A percentile compares a stretch with the other conserved stretches of the same genome.
These are phyloP conservation scores for Deilephila porcellus DNA, from an alignment of 2,888 invertebrate species.

Conservation along the genomic window DNA sequence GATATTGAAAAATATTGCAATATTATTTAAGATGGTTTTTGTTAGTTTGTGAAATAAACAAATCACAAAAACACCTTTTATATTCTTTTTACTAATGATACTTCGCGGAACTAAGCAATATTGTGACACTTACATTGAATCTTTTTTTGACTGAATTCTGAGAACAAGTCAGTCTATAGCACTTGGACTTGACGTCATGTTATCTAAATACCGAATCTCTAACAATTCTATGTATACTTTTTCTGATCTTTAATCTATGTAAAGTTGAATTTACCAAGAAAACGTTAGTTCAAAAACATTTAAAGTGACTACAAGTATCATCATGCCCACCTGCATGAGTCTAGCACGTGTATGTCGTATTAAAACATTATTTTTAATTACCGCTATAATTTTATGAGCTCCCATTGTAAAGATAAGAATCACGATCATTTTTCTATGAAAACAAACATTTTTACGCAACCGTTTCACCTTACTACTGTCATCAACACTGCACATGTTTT, in stretches of 20 bases:
- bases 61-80: too few relatives aligned
- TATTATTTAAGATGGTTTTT: too few relatives aligned
- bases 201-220: too few relatives aligned
- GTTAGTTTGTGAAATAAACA: too few relatives aligned
- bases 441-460: constrained; percentile 1
- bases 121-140: too few relatives aligned
- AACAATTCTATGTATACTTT: too few relatives aligned
- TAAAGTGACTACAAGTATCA: background rate
- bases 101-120: too few relatives aligned
- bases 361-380: constrained; percentile 19
- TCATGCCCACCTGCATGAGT: background rate
- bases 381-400: constrained; percentile 2
- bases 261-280: background rate
- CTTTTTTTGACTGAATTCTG: too few relatives aligned
- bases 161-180: too few relatives aligned
- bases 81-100: too few relatives aligned
- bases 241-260: too few relatives aligned
- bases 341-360: constrained; percentile 10
- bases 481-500: background rate
- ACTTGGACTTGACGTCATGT: too few relatives aligned
- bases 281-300: background rate
- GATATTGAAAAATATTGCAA: background rate
- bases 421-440: constrained; percentile 21
- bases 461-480: background rate
- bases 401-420: constrained; percentile 29